Conservation (phyloP, 1,140 invertebrate species). For the Matsumurasca onukii region DNA sequence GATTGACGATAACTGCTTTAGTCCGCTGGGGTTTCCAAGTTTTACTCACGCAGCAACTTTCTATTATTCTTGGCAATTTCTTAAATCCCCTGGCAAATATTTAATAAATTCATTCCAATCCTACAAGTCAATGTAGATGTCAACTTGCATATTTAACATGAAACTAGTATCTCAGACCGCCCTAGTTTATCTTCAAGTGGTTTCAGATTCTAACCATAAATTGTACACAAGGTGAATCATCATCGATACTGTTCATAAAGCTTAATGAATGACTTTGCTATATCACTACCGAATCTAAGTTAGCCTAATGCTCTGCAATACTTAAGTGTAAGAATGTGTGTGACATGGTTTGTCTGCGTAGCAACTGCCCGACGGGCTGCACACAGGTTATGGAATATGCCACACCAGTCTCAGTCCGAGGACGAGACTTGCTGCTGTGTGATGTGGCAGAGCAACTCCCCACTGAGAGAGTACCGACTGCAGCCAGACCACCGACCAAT, state of each 20-base stretch:
- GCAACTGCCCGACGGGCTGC: conserved; percentile 66
- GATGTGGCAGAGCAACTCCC: conserved; percentile 54
- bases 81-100: too few relatives aligned
- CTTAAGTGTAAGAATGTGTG: conserved; percentile 56
- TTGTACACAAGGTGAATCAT: conserved; percentile 28
- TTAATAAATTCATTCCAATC: too few relatives aligned
- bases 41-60: too few relatives aligned
- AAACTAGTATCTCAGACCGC: conserved; percentile 35
- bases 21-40: too few relatives aligned
- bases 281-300: too few relatives aligned
- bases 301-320: too few relatives aligned
- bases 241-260: too few relatives aligned
- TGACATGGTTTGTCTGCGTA: conserved; percentile 70
- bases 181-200: conserved; percentile 33
- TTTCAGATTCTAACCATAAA: conserved; percentile 35
- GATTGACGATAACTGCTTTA: too few relatives aligned
- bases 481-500: background rate
- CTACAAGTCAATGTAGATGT: too few relatives aligned
- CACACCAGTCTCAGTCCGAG: conserved; percentile 53
- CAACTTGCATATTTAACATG: too few relatives aligned
- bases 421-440: conserved; percentile 56
- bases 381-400: conserved; percentile 70
- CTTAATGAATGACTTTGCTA: too few relatives aligned
- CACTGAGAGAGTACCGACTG: conserved; percentile 8
- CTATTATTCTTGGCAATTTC: background rate